Evolutionary conservation across 2,113 vertebrate genomes (phyloP), one percentile per base, ranked within the genome.

Genomic region (Bufo gargarizans): DNA sequence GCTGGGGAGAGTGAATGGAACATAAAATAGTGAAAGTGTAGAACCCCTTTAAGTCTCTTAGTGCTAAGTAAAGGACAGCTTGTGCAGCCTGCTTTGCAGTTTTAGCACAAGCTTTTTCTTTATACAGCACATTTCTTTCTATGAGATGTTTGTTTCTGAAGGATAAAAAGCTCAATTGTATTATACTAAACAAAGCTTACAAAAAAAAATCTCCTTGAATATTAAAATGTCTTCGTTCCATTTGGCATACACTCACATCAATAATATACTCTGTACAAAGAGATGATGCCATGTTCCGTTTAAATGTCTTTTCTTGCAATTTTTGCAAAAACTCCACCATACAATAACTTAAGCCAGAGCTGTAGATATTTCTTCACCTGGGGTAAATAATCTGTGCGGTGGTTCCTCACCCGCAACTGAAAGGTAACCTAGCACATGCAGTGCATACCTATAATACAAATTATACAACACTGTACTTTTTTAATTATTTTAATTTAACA

Each of bases 141-240:
- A 82, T 76, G 78, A 88, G 67, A 55, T 82, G 67, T 88, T 88
- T 88, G 79, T 88, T 82, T 82, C 78, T 74, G 12, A 22, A 7
- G 86, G 79, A 82, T 81, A 82, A 88, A 87, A 74, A 69, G 55
- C 53, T 82, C 65, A 74, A 20, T 86, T 79, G 50, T 82, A 85
- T 12, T 71, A 76, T 45, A 88, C 74, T 0, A 0, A 53, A 53
- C 86, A 89, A 89, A 74, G 61, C 71, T 89, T 67, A 67, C 63
- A 89, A 45, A 20, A 88, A 88, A 87, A 90, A 88, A 77, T 76
- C 49, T 80, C 55, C 74, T 47, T 84, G 86, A 63, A 50, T 86
- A 82, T 71, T 67, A n/a, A 90, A 83, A 85, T 80, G 71, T 74
- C 63, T 90, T 74, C 80, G 49, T 78, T 72, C 49, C 82, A 45